A percentile compares a stretch with the other conserved stretches of the same genome.
Conservation (phyloP, 2,797 vertebrate species). For the Labeo calbasu region DNA sequence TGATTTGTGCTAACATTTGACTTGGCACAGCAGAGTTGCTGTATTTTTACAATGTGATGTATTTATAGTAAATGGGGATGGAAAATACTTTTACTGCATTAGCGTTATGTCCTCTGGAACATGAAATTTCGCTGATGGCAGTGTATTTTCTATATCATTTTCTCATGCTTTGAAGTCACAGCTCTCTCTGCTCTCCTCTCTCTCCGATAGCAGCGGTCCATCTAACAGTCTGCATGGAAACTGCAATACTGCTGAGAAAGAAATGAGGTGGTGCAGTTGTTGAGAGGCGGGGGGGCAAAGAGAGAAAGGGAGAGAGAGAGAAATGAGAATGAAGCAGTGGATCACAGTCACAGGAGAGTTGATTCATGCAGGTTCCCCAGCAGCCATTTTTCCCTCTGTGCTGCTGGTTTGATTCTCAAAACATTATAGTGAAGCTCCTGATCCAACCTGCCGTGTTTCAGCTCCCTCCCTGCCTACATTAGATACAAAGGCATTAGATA, state of each 20-base stretch:
- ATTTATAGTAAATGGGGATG: slow-evolving; percentile 31
- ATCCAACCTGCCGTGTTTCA: neutral
- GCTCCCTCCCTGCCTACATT: neutral
- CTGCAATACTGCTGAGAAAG: slow-evolving; percentile 35
- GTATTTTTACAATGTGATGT: slow-evolving; percentile 10
- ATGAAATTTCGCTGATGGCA: neutral
- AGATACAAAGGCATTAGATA: neutral
- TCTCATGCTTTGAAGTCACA: slow-evolving; percentile 27
- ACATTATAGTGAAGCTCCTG: neutral
- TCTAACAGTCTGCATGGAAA: slow-evolving; percentile 27
- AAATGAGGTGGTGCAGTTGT: slow-evolving; percentile 18
- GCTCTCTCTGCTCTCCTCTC: slow-evolving; percentile 28
- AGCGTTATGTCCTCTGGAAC: neutral
- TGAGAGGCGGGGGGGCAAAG: slow-evolving; percentile 17
- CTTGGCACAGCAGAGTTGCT: neutral
- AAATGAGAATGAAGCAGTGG: slow-evolving; percentile 14
- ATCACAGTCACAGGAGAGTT: slow-evolving; percentile 27
- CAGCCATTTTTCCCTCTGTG: slow-evolving; percentile 27
- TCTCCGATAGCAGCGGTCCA: neutral
- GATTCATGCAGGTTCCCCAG: slow-evolving; percentile 20
- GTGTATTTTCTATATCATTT: slow-evolving; percentile 2
- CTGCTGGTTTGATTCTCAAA: slow-evolving; percentile 22
- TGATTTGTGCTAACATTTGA: slow-evolving; percentile 29
- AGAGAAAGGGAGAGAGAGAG: slow-evolving; percentile 12
- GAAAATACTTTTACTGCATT: slow-evolving; percentile 20